Evolutionary conservation across 2,888 invertebrate species (phyloP).

Genomic region (Meganola albula): DNA sequence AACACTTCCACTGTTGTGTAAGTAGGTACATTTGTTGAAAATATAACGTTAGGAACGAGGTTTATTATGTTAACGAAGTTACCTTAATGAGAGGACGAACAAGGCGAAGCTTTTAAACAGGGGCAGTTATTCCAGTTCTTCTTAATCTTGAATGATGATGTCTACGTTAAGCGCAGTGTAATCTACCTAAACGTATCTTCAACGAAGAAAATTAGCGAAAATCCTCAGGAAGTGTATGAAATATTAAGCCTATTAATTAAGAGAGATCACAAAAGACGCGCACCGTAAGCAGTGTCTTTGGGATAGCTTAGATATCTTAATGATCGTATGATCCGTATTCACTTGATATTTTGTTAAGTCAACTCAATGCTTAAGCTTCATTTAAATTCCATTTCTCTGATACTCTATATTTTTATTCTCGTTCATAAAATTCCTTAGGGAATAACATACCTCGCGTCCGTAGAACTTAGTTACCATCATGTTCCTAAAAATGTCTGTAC

Average conservation of each 20-base stretch:
- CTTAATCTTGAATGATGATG: slow-evolving; percentile 50
- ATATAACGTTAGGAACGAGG: slow-evolving; percentile 33
- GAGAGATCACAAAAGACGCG: slow-evolving; percentile 54
- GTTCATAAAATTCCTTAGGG: too few relatives aligned
- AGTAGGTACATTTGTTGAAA: slow-evolving; percentile 21
- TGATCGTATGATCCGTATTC: slow-evolving; percentile 55
- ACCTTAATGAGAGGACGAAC: slow-evolving; percentile 36
- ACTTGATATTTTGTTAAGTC: slow-evolving; percentile 42
- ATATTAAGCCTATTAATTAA: slow-evolving; percentile 67
- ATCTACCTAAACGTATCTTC: slow-evolving; percentile 36
- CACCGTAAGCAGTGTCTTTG: slow-evolving; percentile 46
- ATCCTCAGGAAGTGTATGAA: slow-evolving; percentile 57
- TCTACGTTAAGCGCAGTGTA: slow-evolving; percentile 35
- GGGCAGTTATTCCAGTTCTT: slow-evolving; percentile 36
- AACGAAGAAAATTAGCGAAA: slow-evolving; percentile 51
- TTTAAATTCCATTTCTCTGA: too few relatives aligned
- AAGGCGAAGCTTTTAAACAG: slow-evolving; percentile 44
- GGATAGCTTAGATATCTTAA: slow-evolving; percentile 46
- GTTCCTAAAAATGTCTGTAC: too few relatives aligned
- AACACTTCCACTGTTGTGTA: neutral
- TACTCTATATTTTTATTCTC: too few relatives aligned
- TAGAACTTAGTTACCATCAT: too few relatives aligned
- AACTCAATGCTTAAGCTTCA: too few relatives aligned
- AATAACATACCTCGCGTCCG: too few relatives aligned
- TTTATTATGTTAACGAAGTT: slow-evolving; percentile 41